These are phyloP conservation scores for Columbina picui DNA, from an alignment of 2,113 vertebrate genomes.

Conservation along the genomic window DNA sequence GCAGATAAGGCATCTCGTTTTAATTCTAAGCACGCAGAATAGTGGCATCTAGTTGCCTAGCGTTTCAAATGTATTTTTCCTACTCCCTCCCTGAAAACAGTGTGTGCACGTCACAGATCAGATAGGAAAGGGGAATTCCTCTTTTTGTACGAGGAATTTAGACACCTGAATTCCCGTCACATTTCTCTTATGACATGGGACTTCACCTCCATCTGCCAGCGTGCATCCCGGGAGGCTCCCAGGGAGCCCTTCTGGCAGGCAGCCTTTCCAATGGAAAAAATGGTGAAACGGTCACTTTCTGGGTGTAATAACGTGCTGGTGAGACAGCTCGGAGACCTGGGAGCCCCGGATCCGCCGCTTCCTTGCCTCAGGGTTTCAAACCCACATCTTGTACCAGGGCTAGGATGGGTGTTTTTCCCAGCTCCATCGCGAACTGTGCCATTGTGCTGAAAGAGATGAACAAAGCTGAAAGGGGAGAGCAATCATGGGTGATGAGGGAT, in stretches of 20 bases:
- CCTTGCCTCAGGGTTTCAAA: conserved; percentile 3
- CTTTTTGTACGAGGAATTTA: not conserved
- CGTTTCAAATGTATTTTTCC: not conserved
- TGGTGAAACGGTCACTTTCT: not conserved
- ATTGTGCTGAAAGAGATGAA: conserved; percentile 22
- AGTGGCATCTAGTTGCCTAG: not conserved
- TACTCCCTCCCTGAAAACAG: not conserved
- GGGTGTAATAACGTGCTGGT: not conserved
- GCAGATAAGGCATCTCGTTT: not conserved
- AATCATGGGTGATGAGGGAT: conserved; percentile 58
- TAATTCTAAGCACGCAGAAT: not conserved
- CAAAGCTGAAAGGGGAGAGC: not conserved
- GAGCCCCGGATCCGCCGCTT: not conserved
- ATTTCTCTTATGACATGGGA: not conserved
- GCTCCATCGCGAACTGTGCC: not conserved
- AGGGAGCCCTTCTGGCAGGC: not conserved
- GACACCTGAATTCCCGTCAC: not conserved
- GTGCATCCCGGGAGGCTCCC: not conserved
- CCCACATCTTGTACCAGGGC: not conserved
- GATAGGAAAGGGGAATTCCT: not conserved
- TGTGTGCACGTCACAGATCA: not conserved
- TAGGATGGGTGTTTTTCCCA: not conserved
- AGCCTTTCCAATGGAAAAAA: not conserved
- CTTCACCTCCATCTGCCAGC: not conserved
- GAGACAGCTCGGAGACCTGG: not conserved